phyloP scores from a whole-genome alignment of 2,113 vertebrate genomes.

The Chionodraco myersi region DNA sequence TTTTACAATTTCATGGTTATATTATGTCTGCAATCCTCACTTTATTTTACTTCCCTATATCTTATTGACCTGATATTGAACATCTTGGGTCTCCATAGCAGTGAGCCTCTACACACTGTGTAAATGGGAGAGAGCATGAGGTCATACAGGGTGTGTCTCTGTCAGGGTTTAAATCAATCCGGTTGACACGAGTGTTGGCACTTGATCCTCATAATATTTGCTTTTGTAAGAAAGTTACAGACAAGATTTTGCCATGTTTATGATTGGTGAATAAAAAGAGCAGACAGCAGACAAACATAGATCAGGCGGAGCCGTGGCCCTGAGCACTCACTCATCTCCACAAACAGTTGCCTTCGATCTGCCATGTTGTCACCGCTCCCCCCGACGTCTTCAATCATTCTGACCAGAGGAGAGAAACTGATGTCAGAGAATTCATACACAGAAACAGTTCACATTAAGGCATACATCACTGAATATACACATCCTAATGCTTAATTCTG shows the following conservation, averaged over 20 bases:
- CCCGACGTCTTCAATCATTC: conserved; percentile 97
- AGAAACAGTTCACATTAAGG: conserved; percentile 4
- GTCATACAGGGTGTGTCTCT: conserved; percentile 13
- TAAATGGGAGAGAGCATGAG: conserved; percentile 4
- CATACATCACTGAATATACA: background rate
- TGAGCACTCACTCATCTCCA: conserved; percentile 97
- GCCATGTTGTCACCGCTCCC: conserved; percentile 95
- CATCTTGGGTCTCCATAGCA: background rate
- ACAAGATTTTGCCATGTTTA: conserved; percentile 46
- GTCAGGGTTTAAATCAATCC: conserved; percentile 21
- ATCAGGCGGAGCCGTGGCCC: conserved; percentile 37
- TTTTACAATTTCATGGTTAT: background rate
- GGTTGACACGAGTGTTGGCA: conserved; percentile 3
- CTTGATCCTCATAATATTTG: conserved; percentile 52
- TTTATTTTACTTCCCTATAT: background rate
- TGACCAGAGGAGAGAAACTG: conserved; percentile 81
- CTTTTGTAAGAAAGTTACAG: conserved; percentile 34
- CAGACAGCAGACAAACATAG: conserved; percentile 11
- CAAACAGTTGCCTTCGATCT: conserved; percentile 99
- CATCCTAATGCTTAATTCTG: background rate
- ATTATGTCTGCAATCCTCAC: background rate
- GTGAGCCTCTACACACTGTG: background rate
- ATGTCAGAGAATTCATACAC: conserved; percentile 35
- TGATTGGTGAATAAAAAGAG: conserved; percentile 20
- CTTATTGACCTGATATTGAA: background rate